Evolutionary conservation across 2,113 vertebrate species (phyloP).

Genomic region (Fukomys damarensis): DNA sequence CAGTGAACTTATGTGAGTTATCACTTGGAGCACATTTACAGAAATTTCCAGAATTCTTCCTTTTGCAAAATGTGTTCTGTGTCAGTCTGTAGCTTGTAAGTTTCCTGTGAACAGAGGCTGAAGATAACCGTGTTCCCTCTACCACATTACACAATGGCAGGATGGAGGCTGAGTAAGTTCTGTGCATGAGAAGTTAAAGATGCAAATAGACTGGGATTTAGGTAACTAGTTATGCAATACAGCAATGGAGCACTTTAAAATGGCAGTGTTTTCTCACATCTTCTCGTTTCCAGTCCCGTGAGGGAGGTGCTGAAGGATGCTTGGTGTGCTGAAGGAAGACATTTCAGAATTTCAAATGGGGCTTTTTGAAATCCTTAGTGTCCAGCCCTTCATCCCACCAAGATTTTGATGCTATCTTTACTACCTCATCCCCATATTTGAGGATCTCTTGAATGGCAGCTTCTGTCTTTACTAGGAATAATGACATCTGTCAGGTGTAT

Average conservation of each 20-base stretch:
- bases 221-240: background rate
- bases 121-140: background rate
- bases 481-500: background rate
- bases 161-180: background rate
- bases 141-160: background rate
- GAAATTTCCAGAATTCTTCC: background rate
- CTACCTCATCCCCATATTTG: background rate
- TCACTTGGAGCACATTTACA: background rate
- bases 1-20: background rate
- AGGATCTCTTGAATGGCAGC: background rate
- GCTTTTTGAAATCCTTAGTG: background rate
- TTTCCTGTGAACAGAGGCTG: background rate
- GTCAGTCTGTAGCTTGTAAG: background rate
- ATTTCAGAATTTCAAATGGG: background rate
- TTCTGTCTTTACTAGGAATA: background rate
- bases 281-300: background rate
- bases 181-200: background rate
- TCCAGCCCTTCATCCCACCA: fast-evolving
- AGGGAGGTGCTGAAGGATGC: background rate
- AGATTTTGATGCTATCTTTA: background rate
- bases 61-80: background rate
- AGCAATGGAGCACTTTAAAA: background rate
- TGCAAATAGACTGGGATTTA: background rate
- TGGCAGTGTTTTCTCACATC: background rate
- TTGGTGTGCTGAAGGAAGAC: background rate